These are phyloP conservation scores for Leptopilina myrica DNA, from an alignment of 2,888 invertebrate genomes.

Conservation along the genomic window DNA sequence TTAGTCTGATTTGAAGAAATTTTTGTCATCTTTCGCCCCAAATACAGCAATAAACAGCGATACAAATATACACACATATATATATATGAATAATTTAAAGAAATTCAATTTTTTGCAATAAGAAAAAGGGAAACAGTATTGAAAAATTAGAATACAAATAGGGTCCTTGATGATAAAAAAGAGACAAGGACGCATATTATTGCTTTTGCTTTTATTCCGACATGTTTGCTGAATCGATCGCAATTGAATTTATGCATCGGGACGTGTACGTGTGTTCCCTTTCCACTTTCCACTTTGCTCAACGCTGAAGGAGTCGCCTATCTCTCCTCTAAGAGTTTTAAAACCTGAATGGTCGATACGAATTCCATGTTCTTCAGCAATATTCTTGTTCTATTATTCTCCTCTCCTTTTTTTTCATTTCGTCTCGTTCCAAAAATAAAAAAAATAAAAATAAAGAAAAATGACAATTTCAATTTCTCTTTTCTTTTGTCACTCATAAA, in stretches of 20 bases:
- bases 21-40: no score
- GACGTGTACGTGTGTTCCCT: slow-evolving; percentile 26
- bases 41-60: no score
- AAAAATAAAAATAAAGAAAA: no score
- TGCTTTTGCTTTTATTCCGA: slow-evolving; percentile 36
- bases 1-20: no score
- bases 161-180: slow-evolving; percentile 19
- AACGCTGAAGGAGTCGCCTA: slow-evolving; percentile 12
- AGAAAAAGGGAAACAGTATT: not conserved
- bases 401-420: not conserved
- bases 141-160: slow-evolving; percentile 14
- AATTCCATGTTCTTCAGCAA: slow-evolving; percentile 33
- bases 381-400: slow-evolving; percentile 8
- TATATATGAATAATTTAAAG: not conserved
- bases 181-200: slow-evolving; percentile 20
- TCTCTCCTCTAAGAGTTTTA: not conserved
- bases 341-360: slow-evolving; percentile 11
- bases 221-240: slow-evolving; percentile 37
- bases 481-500: no score
- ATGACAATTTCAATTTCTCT: no score
- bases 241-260: slow-evolving; percentile 37
- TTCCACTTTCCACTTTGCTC: slow-evolving; percentile 30
- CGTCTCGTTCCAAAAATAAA: no score
- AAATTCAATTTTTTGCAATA: not conserved
- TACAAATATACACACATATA: no score